Evolutionary conservation across 2,797 vertebrate genomes (phyloP).

Genomic region (Enteromius fasciolatus): DNA sequence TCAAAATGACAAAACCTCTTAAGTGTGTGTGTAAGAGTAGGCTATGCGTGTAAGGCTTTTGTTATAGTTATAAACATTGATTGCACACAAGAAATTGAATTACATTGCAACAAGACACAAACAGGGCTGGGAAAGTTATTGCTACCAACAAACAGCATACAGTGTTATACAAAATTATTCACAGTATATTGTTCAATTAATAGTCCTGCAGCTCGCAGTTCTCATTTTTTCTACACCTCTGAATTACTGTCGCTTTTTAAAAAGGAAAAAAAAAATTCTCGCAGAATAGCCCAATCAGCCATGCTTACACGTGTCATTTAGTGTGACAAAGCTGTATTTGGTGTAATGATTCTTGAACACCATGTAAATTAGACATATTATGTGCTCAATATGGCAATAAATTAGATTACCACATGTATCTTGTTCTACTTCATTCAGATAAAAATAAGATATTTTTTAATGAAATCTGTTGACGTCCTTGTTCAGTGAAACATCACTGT

Average conservation of each 20-base stretch:
- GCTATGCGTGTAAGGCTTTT: slow-evolving; percentile 41
- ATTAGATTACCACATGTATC: slow-evolving; percentile 56
- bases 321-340: slow-evolving; percentile 51
- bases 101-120: slow-evolving; percentile 66
- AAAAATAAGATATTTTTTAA: background rate
- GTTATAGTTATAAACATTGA: slow-evolving; percentile 68
- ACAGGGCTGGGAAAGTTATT: slow-evolving; percentile 58
- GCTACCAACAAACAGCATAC: background rate
- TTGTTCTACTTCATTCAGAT: slow-evolving; percentile 17
- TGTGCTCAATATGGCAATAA: slow-evolving; percentile 37
- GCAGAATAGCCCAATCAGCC: slow-evolving; percentile 38
- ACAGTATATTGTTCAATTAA: background rate
- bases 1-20: slow-evolving; percentile 63
- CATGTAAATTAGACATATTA: slow-evolving; percentile 53
- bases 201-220: background rate
- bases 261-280: background rate
- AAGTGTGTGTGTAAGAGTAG: slow-evolving; percentile 45
- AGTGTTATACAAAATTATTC: background rate
- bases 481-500: background rate
- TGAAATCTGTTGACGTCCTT: slow-evolving; percentile 1
- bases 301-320: slow-evolving; percentile 52
- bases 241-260: slow-evolving; percentile 25
- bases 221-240: background rate
- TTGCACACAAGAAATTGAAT: slow-evolving; percentile 69
- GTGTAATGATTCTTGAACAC: slow-evolving; percentile 53